Base-by-base conservation (phyloP, 2,888 invertebrate genomes). In the Dermolepida albohirtum region DNA sequence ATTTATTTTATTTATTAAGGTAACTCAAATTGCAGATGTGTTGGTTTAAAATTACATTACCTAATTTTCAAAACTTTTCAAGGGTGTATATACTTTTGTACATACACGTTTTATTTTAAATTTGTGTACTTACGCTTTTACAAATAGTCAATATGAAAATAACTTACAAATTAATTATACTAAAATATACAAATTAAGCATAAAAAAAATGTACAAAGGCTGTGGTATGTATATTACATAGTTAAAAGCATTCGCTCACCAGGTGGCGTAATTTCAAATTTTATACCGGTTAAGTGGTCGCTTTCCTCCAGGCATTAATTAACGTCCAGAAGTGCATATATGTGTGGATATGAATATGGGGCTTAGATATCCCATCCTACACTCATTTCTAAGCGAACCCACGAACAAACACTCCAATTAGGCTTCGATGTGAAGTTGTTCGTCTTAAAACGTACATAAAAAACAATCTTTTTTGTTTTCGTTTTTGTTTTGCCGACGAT, bases 261-360 rank as follows among this genome's bases (percentile, higher is more conserved):
- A 63, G 66, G 66, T 69, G 66, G 54, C 66, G 69, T 69, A 66
- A 66, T 69, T 59, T 43, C 39, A 54, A 54, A 57, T 57, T 62
- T 64, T 63, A 65, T 69, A 70, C 66, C 63, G 57, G 57, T 14
- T 57, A 69, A 76, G 75, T 72, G 71, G 73, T 52, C 66, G 66
- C 63, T 70, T 71, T 68, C 68, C 76, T 70, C 70, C 64, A 49
- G 75, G 76, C 75, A 74, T 75, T 74, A 75, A 76, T 75, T 76
- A 75, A 75, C 57, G 57, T 57, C 57, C 57, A 57, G 43, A 29
- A 44, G 57, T 59, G 71, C 73, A 74, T 71, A 70, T 49, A 40
- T 29, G 63, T 50, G 49, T 63, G 63, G 27, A 41, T 44, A 40
- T 52, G 59, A 44, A 41, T 59, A 59, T 47, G 34, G 63, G 49